A percentile compares a stretch with the other conserved stretches of the same genome.
These are phyloP conservation scores for Nymphalis io DNA, from an alignment of 1,140 invertebrate genomes.

Conservation along the genomic window DNA sequence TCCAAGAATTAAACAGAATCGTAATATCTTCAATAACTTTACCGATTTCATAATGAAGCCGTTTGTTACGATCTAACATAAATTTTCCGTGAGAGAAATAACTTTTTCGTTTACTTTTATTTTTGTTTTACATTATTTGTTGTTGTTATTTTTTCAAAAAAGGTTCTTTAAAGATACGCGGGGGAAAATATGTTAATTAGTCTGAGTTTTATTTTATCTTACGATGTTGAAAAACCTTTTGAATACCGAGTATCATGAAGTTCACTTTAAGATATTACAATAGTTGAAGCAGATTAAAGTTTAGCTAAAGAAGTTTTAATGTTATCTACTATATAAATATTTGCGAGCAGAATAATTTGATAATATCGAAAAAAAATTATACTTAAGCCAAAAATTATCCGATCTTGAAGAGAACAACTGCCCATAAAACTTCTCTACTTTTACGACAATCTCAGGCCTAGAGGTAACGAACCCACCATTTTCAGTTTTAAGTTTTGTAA, in stretches of 20 bases:
- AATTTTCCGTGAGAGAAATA: background rate
- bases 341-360: no score
- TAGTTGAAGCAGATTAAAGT: no score
- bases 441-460: no score
- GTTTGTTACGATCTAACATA: background rate
- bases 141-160: background rate
- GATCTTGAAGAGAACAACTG: no score
- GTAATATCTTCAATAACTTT: background rate
- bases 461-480: no score
- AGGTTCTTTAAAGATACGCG: slow-evolving; percentile 2
- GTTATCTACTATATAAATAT: no score
- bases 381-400: no score
- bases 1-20: background rate
- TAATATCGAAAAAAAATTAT: no score
- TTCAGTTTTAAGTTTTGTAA: no score
- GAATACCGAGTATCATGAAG: background rate
- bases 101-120: background rate
- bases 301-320: no score
- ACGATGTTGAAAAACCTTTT: background rate
- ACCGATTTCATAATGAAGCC: background rate
- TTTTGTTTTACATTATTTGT: background rate
- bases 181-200: slow-evolving; percentile 1
- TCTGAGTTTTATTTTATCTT: background rate
- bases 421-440: no score
- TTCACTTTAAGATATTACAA: no score